Base-by-base conservation (phyloP, 2,797 vertebrate species). In the Scarus forsteni region DNA sequence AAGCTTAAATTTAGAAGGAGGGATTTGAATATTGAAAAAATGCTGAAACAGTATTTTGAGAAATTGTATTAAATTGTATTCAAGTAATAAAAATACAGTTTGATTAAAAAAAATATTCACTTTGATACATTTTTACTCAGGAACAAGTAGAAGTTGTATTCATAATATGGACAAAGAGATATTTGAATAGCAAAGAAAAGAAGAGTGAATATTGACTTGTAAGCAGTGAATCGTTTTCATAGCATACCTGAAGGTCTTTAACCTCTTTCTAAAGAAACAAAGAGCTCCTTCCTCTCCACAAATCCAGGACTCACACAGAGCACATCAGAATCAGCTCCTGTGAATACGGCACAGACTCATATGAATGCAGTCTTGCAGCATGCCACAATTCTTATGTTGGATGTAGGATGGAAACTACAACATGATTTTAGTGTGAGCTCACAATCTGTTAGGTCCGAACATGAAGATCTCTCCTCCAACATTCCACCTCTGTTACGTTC, bases 391-490 rank as follows among this genome's bases (percentile, higher is more conserved):
- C 38, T 39, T 44, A 44, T 40, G 27, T 35, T 45, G 42, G 19
- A 12, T n/a, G 10, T 43, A 0, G 15, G n/a, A 51, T 16, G 61
- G 9, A 48, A 38, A 6, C n/a, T 38, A 53, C 73, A 88, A 92
- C 34, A 27, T 94, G 97, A 97, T 96, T 95, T 97, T 97, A 53
- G 95, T 95, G 76, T 97, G 95, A 74, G 96, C 96, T 60, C 96
- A 96, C 92, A 98, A 91, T 88, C 94, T 92, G 77, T 96, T 97
- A 42, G 96, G 97, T 72, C 96, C 97, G 90, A 98, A 97, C 0
- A 96, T 96, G 92, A 97, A 95, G 85, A 97, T 95, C 90, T 96
- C 97, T 60, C 96, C 96, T 79, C 96, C 96, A 69, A 97, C 95
- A 8, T 94, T 95, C 89, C 44, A 92, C 94, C 52, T 95, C 93